Conservation (phyloP, 2,888 invertebrate genomes). For the Scaptomyza reducta region DNA sequence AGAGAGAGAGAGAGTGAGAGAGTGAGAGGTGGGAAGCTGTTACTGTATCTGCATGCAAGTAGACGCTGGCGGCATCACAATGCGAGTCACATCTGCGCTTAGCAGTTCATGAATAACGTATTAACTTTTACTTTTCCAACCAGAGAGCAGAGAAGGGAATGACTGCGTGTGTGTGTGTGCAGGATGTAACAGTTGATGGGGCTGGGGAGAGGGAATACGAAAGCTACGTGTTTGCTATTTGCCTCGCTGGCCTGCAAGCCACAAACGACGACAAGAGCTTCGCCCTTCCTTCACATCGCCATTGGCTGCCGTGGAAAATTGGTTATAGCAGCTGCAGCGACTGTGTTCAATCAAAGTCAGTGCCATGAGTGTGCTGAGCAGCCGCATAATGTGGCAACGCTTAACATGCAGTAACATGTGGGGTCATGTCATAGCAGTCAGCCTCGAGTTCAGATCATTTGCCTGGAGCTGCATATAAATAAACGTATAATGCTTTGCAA, state of each 20-base stretch:
- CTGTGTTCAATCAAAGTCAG: conserved; percentile 69
- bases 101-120: conserved; percentile 81
- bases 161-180: not conserved
- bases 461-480: not conserved
- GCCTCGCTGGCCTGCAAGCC: conserved; percentile 2
- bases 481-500: too few species aligned
- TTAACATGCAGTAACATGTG: not conserved
- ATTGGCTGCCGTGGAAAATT: not conserved
- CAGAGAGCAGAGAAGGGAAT: not conserved
- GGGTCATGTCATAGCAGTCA: conserved; percentile 19
- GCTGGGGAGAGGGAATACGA: not conserved
- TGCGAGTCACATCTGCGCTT: conserved; percentile 80
- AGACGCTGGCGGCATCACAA: conserved; percentile 54
- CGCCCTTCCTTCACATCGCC: not conserved
- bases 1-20: not conserved
- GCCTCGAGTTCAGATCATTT: conserved; percentile 9
- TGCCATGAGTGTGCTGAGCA: conserved; percentile 10
- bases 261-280: not conserved
- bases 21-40: conserved; percentile 9
- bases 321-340: conserved; percentile 21
- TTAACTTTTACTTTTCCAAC: conserved; percentile 73
- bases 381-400: conserved; percentile 17
- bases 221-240: conserved; percentile 51
- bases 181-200: not conserved
- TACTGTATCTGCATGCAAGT: conserved; percentile 45